Conservation (phyloP, 1,140 invertebrate genomes). For the Acromyrmex echinatior region DNA sequence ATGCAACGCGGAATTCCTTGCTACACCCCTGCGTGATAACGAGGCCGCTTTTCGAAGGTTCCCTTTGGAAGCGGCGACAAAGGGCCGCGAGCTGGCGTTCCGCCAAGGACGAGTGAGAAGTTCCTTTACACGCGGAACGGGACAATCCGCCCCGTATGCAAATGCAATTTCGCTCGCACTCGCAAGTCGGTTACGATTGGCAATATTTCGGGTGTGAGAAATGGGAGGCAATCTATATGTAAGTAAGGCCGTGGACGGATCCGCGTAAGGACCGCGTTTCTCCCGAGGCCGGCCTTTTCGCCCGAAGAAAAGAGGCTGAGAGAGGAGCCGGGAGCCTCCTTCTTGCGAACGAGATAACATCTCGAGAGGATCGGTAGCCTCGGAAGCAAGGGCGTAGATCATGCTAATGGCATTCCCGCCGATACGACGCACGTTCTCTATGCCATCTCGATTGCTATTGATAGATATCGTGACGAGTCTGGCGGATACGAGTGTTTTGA, state of each 20-base stretch:
- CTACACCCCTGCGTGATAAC: conserved; percentile 50
- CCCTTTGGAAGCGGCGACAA: conserved; percentile 17
- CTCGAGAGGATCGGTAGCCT: conserved; percentile 78
- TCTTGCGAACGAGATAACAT: conserved; percentile 67
- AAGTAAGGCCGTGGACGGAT: conserved; percentile 74
- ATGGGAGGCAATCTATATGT: conserved; percentile 80
- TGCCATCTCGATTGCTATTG: conserved; percentile 74
- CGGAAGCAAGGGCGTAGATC: conserved; percentile 79
- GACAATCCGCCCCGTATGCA: conserved; percentile 78
- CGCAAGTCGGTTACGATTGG: conserved; percentile 73
- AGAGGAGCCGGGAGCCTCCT: not conserved
- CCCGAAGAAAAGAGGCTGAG: not conserved
- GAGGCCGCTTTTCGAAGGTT: conserved; percentile 56
- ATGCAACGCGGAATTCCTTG: conserved; percentile 5
- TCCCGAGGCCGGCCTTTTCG: not conserved
- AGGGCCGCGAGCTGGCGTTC: conserved; percentile 49
- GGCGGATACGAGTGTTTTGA: conserved; percentile 8
- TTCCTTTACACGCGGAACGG: conserved; percentile 69
- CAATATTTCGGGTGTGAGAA: conserved; percentile 80
- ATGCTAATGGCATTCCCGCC: conserved; percentile 79
- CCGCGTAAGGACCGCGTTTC: not conserved
- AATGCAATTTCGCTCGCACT: conserved; percentile 77
- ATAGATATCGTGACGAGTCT: conserved; percentile 53
- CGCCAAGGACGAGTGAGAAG: conserved; percentile 68
- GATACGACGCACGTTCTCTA: conserved; percentile 41